These are phyloP conservation scores for Pilophorus perplexus DNA, from an alignment of 2,888 invertebrate genomes.

Conservation along the genomic window DNA sequence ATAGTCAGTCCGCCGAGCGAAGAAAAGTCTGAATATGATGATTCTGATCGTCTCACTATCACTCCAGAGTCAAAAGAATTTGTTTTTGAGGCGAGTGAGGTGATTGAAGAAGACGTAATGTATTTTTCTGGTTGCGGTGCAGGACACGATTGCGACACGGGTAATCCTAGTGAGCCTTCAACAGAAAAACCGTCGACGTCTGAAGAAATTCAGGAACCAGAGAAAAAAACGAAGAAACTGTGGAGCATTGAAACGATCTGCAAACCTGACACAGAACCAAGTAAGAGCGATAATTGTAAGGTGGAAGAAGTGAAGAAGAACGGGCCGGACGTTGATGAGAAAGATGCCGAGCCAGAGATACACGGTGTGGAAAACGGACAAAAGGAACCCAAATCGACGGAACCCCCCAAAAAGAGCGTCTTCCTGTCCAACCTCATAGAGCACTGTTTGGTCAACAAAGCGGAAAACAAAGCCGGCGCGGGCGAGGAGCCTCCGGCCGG, in stretches of 20 bases:
- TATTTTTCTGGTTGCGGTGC: constrained; percentile 68
- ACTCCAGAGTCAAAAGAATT: constrained; percentile 52
- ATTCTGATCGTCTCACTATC: too few species aligned
- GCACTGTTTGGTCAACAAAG: constrained; percentile 35
- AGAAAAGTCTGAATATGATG: background rate
- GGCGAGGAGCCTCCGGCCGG: constrained; percentile 26
- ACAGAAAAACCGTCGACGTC: background rate
- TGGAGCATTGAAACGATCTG: constrained; percentile 51
- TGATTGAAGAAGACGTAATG: constrained; percentile 68
- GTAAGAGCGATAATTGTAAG: too few species aligned
- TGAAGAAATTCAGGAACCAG: constrained; percentile 13
- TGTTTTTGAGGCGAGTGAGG: constrained; percentile 57
- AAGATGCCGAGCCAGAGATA: too few species aligned
- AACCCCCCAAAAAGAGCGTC: constrained; percentile 25
- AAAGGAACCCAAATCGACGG: constrained; percentile 1
- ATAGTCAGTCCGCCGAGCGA: background rate
- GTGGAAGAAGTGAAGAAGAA: too few species aligned
- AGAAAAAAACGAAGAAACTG: constrained; percentile 48
- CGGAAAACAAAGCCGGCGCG: background rate
- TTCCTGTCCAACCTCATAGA: constrained; percentile 41
- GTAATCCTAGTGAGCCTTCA: constrained; percentile 58
- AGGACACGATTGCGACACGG: constrained; percentile 69
- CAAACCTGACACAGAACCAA: too few species aligned
- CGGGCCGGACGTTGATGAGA: background rate
- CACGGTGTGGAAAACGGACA: background rate